Evolutionary conservation across 2,113 vertebrate species (phyloP), one percentile per base, ranked within the genome.

Genomic region (Gambusia affinis): DNA sequence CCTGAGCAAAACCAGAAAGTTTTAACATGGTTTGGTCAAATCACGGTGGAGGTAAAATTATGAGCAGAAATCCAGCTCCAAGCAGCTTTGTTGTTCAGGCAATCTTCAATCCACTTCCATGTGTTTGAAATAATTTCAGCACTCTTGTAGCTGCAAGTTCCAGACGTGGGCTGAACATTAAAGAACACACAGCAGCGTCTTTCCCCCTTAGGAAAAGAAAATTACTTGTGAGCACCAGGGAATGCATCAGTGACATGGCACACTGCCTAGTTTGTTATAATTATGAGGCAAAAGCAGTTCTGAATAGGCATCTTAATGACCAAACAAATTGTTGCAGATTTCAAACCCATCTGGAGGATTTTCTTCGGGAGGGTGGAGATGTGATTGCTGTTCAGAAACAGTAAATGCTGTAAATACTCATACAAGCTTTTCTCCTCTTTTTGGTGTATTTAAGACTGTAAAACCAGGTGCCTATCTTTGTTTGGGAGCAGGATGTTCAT

Each of bases 261-360:
- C 31, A 7, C 82, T 79, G 85, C 82, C 86, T 82, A 64, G 80
- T 92, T 81, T 86, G 81, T 82, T 84, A 82, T 91, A 93, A 93
- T 93, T 83, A 90, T 86, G 69, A 65, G 8, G 88, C 82, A 89
- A 87, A 85, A 80, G 75, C 89, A 91, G 81, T 70, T 86, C 60
- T 81, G 87, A 90, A 86, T 85, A 81, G 86, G 83, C 85, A 63
- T 83, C 86, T 89, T 92, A 94, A 93, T 91, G 88, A 92, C 84
- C 85, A 91, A 88, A 92, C 88, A 92, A 92, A 91, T 90, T 90
- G 83, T 88, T 92, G 89, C 85, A 88, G 87, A 89, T 92, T 92
- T 91, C 80, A 89, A 89, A 85, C 85, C 90, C 89, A 93, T 94
- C 90, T 93, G 88, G 83, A 83, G 85, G 28, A 81, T 88, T 91